Evolutionary conservation across 2,113 vertebrate genomes (phyloP).

Genomic region (Phainopepla nitens): DNA sequence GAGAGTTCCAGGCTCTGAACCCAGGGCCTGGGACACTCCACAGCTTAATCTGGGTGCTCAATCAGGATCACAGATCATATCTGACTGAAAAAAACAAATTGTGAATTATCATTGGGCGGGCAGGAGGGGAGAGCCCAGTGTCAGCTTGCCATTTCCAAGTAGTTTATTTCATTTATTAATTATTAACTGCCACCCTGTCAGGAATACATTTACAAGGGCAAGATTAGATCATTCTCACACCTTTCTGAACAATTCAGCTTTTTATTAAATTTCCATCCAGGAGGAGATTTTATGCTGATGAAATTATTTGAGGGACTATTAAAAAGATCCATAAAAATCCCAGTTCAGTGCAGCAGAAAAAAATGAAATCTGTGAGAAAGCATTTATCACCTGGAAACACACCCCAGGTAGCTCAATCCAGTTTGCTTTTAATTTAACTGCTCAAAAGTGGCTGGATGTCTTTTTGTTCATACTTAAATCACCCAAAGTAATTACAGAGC

Average conservation of each 20-base stretch:
- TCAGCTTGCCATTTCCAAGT: background rate
- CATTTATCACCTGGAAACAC: conserved; percentile 44
- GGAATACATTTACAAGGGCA: background rate
- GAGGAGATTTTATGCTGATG: background rate
- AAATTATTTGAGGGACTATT: conserved; percentile 13
- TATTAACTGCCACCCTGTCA: conserved; percentile 2
- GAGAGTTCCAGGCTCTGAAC: background rate
- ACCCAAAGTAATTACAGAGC: background rate
- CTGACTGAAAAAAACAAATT: background rate
- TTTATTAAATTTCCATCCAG: conserved; percentile 16
- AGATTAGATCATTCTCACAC: background rate
- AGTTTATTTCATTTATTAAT: conserved; percentile 17
- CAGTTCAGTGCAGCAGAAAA: background rate
- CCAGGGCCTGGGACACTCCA: no score
- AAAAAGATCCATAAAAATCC: background rate
- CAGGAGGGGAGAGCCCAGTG: background rate
- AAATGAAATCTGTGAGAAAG: background rate
- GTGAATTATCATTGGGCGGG: background rate
- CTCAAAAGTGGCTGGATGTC: background rate
- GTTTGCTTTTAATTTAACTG: conserved; percentile 3
- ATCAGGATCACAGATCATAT: background rate
- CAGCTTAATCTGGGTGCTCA: background rate
- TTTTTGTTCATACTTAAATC: background rate
- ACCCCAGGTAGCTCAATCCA: background rate
- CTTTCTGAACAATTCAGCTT: background rate